These are phyloP conservation scores for Dendroctonus valens DNA, from an alignment of 1,140 invertebrate species.

Conservation along the genomic window DNA sequence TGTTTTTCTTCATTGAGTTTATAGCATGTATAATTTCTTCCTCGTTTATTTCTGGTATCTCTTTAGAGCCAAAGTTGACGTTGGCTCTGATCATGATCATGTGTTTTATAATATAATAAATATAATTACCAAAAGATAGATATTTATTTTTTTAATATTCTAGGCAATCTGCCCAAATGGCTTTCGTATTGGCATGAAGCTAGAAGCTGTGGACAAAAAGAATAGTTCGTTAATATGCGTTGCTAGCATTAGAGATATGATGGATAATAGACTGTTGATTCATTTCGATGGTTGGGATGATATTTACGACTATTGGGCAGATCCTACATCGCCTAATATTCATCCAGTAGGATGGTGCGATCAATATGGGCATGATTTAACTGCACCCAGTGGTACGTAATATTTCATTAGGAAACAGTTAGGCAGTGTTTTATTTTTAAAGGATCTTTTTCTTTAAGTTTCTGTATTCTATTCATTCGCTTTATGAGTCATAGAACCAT, in stretches of 20 bases:
- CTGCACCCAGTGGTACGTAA: slow-evolving; percentile 79
- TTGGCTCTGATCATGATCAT: no score
- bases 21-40: no score
- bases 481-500: no score
- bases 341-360: slow-evolving; percentile 93
- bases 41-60: no score
- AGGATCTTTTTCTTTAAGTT: no score
- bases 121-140: background rate
- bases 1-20: no score
- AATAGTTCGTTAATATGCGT: slow-evolving; percentile 84
- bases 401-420: background rate
- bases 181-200: slow-evolving; percentile 86
- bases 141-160: slow-evolving; percentile 5
- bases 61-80: no score
- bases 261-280: slow-evolving; percentile 82
- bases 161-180: slow-evolving; percentile 70
- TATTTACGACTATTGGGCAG: slow-evolving; percentile 92
- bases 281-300: slow-evolving; percentile 96
- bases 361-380: slow-evolving; percentile 73
- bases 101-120: background rate
- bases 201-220: slow-evolving; percentile 92
- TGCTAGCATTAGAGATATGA: slow-evolving; percentile 80
- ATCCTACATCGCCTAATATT: slow-evolving; percentile 86
- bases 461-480: no score
- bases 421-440: no score